A percentile compares a stretch with the other conserved stretches of the same genome.
Evolutionary conservation across 1,140 invertebrate genomes (phyloP).

Genomic region (Heliconius hermathena): DNA sequence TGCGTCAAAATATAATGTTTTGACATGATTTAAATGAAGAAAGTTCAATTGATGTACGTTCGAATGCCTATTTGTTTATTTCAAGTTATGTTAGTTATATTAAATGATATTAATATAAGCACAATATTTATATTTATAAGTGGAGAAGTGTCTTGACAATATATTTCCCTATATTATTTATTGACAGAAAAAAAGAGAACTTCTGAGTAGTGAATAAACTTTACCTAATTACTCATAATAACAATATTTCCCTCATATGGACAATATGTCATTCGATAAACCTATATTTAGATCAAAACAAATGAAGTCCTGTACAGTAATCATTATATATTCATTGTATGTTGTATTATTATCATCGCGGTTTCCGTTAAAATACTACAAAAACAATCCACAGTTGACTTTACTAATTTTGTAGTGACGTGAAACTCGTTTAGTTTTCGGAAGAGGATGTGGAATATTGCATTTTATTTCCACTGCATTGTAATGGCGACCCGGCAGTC

Average conservation of each 20-base stretch:
- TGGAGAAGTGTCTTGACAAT: no score
- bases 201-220: neutral
- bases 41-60: neutral
- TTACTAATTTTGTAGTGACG: neutral
- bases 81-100: neutral
- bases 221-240: neutral
- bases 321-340: neutral
- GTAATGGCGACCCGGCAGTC: neutral
- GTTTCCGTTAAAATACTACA: constrained; percentile 18
- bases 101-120: neutral
- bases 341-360: constrained; percentile 1
- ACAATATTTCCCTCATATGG: neutral
- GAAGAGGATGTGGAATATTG: neutral
- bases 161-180: no score
- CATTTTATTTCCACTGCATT: neutral
- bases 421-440: neutral
- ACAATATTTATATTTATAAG: no score
- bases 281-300: constrained; percentile 22
- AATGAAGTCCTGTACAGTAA: constrained; percentile 18
- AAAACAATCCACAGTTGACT: neutral
- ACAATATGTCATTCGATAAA: neutral
- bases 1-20: constrained; percentile 25
- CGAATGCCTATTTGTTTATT: neutral
- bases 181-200: no score
- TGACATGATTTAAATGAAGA: neutral